phyloP scores from a whole-genome alignment of 2,113 vertebrate species.

The Ctenomys sociabilis region DNA sequence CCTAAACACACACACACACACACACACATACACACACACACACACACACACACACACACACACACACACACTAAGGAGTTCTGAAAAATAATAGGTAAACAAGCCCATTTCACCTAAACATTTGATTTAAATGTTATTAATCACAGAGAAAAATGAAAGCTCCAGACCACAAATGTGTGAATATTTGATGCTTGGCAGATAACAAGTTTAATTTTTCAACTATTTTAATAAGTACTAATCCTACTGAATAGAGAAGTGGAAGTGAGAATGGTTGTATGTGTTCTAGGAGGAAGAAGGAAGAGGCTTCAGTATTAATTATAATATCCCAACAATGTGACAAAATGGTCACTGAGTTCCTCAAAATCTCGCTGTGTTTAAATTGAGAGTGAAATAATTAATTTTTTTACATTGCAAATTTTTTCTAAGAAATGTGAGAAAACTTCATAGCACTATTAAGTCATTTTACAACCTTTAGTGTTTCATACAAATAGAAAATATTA shows the following conservation, averaged over 20 bases:
- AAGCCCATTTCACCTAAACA: neutral
- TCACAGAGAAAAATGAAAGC: neutral
- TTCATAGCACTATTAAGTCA: neutral
- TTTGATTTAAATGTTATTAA: neutral
- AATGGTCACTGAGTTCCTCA: neutral
- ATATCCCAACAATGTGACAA: neutral
- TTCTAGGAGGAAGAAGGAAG: neutral
- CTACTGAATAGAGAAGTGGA: neutral
- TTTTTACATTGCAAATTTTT: neutral
- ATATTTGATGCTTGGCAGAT: neutral
- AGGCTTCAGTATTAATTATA: neutral
- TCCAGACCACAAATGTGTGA: neutral
- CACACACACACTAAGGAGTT: no score
- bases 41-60: no score
- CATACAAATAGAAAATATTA: neutral
- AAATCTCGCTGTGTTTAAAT: neutral
- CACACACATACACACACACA: no score
- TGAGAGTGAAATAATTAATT: neutral
- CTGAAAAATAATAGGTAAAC: neutral
- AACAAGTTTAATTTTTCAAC: neutral
- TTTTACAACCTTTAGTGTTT: neutral
- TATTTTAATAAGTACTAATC: neutral
- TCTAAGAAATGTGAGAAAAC: neutral
- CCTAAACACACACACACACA: no score
- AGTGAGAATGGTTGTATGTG: neutral